Evolutionary conservation across 2,888 invertebrate species (phyloP).

Genomic region (Diabrotica balteata): DNA sequence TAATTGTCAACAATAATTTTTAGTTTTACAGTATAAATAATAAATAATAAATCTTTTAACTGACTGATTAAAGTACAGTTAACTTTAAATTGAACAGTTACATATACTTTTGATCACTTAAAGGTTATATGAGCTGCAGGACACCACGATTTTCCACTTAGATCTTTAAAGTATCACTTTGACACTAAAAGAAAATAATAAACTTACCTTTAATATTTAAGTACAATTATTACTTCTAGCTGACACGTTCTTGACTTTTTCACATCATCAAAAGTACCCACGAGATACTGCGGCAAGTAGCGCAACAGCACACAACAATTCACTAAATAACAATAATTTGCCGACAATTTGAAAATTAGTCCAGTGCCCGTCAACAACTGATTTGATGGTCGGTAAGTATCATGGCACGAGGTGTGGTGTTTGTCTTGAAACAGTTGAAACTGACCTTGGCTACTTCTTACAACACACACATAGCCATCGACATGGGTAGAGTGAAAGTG

Average conservation of each 20-base stretch:
- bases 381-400: conserved; percentile 14
- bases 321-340: conserved; percentile 12
- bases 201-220: conserved; percentile 21
- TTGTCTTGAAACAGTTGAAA: conserved; percentile 24
- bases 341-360: conserved; percentile 13
- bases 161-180: too few species aligned
- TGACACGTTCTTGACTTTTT: not conserved
- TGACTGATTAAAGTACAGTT: too few species aligned
- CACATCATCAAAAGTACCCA: conserved; percentile 8
- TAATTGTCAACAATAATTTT: too few species aligned
- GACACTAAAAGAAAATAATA: not conserved
- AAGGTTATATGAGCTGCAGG: too few species aligned
- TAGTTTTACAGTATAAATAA: too few species aligned
- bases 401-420: conserved; percentile 21
- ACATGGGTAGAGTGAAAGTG: conserved; percentile 21
- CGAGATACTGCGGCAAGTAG: not conserved
- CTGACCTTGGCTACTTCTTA: conserved; percentile 27
- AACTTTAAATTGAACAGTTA: too few species aligned
- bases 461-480: conserved; percentile 7
- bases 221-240: conserved; percentile 7
- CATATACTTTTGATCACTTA: too few species aligned
- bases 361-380: conserved; percentile 15
- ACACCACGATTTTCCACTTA: too few species aligned
- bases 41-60: too few species aligned
- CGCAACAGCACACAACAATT: not conserved